phyloP scores from a whole-genome alignment of 2,113 vertebrate species.

The Tonatia bakeri region DNA sequence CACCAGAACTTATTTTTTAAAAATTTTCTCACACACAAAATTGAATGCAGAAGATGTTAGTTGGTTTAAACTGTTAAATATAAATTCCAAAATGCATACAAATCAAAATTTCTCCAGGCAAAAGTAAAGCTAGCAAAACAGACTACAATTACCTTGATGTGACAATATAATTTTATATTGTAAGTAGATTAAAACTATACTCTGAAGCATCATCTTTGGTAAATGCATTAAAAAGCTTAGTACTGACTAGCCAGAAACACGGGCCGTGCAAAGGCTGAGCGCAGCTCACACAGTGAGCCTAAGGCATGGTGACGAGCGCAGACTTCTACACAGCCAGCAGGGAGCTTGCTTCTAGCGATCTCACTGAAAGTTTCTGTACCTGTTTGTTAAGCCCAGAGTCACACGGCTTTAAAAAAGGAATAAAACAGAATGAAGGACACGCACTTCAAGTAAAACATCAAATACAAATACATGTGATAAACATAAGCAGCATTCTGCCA shows the following conservation, averaged over 20 bases:
- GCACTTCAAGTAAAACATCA: conserved; percentile 48
- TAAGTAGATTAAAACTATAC: conserved; percentile 74
- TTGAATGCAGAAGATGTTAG: neutral
- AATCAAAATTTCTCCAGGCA: conserved; percentile 65
- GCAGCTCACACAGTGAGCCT: conserved; percentile 74
- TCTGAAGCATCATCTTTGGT: conserved; percentile 66
- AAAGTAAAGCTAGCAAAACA: conserved; percentile 69
- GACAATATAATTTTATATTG: conserved; percentile 33
- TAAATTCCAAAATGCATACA: conserved; percentile 70
- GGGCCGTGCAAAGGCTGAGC: conserved; percentile 79
- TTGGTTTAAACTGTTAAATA: conserved; percentile 74
- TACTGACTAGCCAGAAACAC: conserved; percentile 67
- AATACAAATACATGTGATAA: neutral
- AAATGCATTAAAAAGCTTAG: conserved; percentile 69
- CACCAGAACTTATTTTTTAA: conserved; percentile 55
- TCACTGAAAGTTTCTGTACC: conserved; percentile 83
- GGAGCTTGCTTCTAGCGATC: conserved; percentile 55
- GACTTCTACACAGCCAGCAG: conserved; percentile 74
- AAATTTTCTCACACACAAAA: conserved; percentile 53
- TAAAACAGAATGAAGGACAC: conserved; percentile 79
- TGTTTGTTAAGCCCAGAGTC: conserved; percentile 88
- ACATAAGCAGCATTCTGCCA: neutral
- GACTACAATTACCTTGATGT: conserved; percentile 64
- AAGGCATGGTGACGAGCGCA: conserved; percentile 66
- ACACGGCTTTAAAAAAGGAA: conserved; percentile 84